Base-by-base conservation (phyloP, 2,797 vertebrate genomes). In the Gymnodraco acuticeps region DNA sequence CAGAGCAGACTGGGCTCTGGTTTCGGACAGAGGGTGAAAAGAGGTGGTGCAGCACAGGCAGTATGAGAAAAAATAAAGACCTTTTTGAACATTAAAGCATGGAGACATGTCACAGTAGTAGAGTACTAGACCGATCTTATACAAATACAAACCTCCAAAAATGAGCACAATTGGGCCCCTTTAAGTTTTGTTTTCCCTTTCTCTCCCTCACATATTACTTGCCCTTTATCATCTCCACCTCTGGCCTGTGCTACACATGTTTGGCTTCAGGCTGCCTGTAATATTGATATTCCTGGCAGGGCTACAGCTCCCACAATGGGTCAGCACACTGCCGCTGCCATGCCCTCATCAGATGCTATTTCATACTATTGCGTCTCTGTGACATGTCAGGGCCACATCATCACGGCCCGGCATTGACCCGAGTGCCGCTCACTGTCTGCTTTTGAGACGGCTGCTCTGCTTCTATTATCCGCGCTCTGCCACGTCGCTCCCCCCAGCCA, bases 161-260 rank as follows among this genome's bases (percentile, higher is more conserved):
- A 38, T 7, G 6, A 38, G 33, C 33, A 9, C 8, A 38, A 38
- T 38, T 38, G 33, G 6, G 27, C 56, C 75, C 20, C 2, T 47
- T 88, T 90, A 87, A 46, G 15, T 71, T 87, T 87, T 88, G 51
- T 15, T 74, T 83, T 66, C 54, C 14, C 20, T 64, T 4, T 43
- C 27, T 71, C 48, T 3, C 8, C 41, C 31, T 45, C 38, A 6
- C 13, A 60, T 54, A 60, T 70, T 65, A 38, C 47, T 53, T 54
- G 20, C 31, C 17, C 46, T 53, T 38, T 46, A 19, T 74, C 50
- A 17, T 53, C 50, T 61, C 58, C 58, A 42, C 68, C 46, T 78
- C 70, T 62, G 56, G 64, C 66, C 61, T 47, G 53, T 15, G 23
- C 60, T 16, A 23, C 73, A 77, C 73, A 62, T 73, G 63, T 81